Base-by-base conservation (phyloP, 2,888 invertebrate genomes). In the Gymnoscelis rufifasciata region DNA sequence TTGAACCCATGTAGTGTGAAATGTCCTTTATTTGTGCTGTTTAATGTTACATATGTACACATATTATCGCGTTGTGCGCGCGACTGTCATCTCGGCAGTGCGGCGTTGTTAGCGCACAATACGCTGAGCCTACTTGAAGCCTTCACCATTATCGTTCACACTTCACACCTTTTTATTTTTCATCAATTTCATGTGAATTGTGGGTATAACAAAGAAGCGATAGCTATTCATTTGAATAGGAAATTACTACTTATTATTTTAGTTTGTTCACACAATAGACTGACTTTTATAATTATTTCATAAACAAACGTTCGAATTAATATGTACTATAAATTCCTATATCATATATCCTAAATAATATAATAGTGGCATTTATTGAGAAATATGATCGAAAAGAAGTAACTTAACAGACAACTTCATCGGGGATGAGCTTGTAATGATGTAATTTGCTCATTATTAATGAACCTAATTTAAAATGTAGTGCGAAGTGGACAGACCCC, bases 11-110 rank as follows among this genome's bases (percentile, higher is more conserved):
- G 88, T 88, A 88, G 88, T 88, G 88, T 88, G 88, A 88, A 88
- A 83, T 78, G 68, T 87, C 79, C 73, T 88, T 88, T 88, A 88
- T 88, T 88, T 88, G 77, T 84, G 86, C 87, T 81, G 86, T 83
- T 88, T 87, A 88, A 87, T 84, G 84, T 87, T 87, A 88, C 88
- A 88, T 88, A 88, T 88, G 88, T 88, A 88, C 87, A 87, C 87
- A 87, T 86, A 88, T 87, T 87, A 87, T 83, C 83, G 78, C 71
- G 71, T 71, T 70, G 67, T 73, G 76, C 60, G 68, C 61, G 71
- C 74, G 76, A 73, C 78, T 83, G 84, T 83, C 86, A 81, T 68
- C 76, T 60, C 66, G 57, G 56, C 64, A 64, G 27, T 57, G 57
- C 59, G 54, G 68, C 66, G 70, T 79, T 79, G 83, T 81, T 83